Percentiles rank a stretch among this genome's conserved stretches.
These are phyloP conservation scores for Strigamia maritima DNA, from an alignment of 2,888 invertebrate genomes.

Conservation along the genomic window DNA sequence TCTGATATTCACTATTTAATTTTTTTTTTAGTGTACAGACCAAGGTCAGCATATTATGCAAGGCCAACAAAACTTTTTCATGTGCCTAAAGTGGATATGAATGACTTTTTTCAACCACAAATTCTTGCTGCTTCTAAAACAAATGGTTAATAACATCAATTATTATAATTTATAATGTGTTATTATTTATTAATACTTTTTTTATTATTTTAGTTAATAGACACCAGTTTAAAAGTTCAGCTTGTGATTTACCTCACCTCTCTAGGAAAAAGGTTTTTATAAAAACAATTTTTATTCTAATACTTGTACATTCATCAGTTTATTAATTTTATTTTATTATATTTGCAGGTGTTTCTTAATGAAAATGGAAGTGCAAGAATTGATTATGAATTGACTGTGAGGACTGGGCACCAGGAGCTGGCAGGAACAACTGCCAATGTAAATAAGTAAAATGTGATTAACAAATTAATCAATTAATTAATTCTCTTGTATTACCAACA, in stretches of 20 bases:
- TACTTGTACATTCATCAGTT: no score
- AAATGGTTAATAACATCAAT: background rate
- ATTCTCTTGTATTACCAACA: no score
- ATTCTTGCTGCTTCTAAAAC: background rate
- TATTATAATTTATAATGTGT: no score
- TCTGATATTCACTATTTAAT: background rate
- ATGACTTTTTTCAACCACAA: background rate
- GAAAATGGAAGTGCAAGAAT: background rate
- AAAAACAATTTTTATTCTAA: no score
- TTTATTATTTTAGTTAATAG: no score
- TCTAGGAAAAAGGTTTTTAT: no score
- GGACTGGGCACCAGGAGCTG: background rate
- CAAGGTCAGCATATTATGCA: background rate
- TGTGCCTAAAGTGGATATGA: background rate
- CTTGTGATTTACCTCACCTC: background rate
- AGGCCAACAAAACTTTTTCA: background rate
- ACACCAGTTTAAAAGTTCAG: no score
- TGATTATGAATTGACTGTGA: background rate
- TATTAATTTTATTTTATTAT: background rate
- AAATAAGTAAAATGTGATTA: background rate
- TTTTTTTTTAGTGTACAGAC: background rate
- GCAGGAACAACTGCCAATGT: slow-evolving; percentile 31
- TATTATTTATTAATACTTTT: no score
- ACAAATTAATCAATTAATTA: background rate
- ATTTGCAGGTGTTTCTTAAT: background rate